Evolutionary conservation across 2,113 vertebrate genomes (phyloP), one percentile per base, ranked within the genome.

Genomic region (Turdus rufiventris): DNA sequence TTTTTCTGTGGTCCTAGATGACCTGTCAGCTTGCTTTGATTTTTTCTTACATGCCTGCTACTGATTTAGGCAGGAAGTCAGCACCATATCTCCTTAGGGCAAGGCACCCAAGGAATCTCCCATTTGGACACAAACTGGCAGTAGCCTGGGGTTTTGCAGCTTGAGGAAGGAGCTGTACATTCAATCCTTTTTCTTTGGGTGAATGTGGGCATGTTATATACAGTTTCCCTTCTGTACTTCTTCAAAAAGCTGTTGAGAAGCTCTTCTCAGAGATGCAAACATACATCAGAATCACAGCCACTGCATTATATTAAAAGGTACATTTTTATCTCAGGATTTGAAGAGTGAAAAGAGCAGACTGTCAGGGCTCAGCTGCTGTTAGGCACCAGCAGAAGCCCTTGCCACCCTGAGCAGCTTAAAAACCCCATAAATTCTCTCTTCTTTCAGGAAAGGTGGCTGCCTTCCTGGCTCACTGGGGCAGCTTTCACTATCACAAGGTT

Each of bases 11-110:
- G 83, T 73, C 79, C 76, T 47, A 28, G 76, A 42, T 62, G 72
- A 70, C 47, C 76, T 77, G 63, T 76, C 91, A 92, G 36, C 57
- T 85, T 91, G 77, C 47, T 95, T 77, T 67, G 33, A n/a, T 66
- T 67, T 87, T 87, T 57, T 60, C 53, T 83, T 85, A 24, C 18
- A 4, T 60, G 53, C 38, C 43, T 83, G 43, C 45, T 60, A 24
- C 83, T 83, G 48, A 62, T 91, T 78, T 42, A 54, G 88, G 47
- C 73, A 84, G 65, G 28, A 61, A 74, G 47, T 50, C 14, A 2
- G 19, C 40, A 67, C 54, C 0, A 0, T 36, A 54, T 67, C 31
- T 74, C 42, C 51, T 31, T 1, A 9, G 83, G 42, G 45, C 45
- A 72, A 57, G 54, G 60, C 74, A 40, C 42, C 33, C 4, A 1